Percentiles rank a stretch among this genome's conserved stretches.
phyloP scores from a whole-genome alignment of 2,888 invertebrate species.

The Platycheirus rosarum region DNA sequence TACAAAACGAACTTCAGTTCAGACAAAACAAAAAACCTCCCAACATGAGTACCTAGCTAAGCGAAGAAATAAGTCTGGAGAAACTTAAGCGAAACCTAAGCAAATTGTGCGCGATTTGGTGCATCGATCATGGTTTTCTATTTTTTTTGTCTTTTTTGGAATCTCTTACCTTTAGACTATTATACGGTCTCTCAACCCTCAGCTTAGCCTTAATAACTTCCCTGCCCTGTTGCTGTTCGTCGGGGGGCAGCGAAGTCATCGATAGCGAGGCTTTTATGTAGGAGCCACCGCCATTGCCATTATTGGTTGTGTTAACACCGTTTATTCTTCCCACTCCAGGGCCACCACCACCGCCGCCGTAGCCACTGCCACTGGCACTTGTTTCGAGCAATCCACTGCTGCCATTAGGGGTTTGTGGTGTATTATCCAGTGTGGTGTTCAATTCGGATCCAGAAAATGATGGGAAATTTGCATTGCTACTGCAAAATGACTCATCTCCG shows the following conservation, averaged over 20 bases:
- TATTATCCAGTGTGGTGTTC: constrained; percentile 47
- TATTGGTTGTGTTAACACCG: constrained; percentile 44
- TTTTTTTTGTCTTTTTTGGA: constrained; percentile 19
- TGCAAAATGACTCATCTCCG: constrained; percentile 66
- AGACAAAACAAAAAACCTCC: neutral
- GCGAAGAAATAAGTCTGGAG: constrained; percentile 49
- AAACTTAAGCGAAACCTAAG: constrained; percentile 16
- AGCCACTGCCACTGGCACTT: constrained; percentile 16
- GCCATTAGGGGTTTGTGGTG: constrained; percentile 47
- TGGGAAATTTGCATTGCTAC: constrained; percentile 49
- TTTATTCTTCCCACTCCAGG: constrained; percentile 24
- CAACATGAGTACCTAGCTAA: constrained; percentile 60
- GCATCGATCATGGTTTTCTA: constrained; percentile 28
- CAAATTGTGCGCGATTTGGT: constrained; percentile 48
- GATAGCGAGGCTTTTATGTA: constrained; percentile 84
- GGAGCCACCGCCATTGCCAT: constrained; percentile 53
- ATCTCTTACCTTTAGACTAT: constrained; percentile 87
- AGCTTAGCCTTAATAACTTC: constrained; percentile 84
- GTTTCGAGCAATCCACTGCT: constrained; percentile 25
- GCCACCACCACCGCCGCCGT: constrained; percentile 10
- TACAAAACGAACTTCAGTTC: constrained; percentile 48
- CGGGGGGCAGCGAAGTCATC: constrained; percentile 90
- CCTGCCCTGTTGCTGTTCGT: constrained; percentile 83
- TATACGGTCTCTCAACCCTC: constrained; percentile 89
- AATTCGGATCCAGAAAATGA: constrained; percentile 51